A percentile compares a stretch with the other conserved stretches of the same genome.
Conservation (phyloP, 92 coral and sea anemone species). For the Epizoanthus ramosus region DNA sequence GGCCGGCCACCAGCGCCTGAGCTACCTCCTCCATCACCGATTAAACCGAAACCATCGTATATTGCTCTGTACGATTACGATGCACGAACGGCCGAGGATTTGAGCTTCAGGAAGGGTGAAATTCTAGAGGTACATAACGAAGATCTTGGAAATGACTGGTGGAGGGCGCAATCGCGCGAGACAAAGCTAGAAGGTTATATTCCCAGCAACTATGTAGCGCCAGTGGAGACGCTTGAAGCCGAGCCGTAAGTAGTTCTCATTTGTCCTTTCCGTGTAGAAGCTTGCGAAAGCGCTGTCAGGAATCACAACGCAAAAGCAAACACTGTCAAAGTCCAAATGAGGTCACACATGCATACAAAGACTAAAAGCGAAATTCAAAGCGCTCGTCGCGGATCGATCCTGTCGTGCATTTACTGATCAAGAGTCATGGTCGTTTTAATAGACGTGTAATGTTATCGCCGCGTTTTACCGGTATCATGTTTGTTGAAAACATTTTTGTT, state of each 20-base stretch:
- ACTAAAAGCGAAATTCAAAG: no score
- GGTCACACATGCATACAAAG: background rate
- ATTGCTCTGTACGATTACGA: constrained; percentile 95
- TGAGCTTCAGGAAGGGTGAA: constrained; percentile 94
- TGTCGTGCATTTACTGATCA: background rate
- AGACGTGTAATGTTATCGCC: no score
- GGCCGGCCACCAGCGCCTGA: constrained; percentile 52
- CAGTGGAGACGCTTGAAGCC: constrained; percentile 85
- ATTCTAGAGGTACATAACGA: constrained; percentile 87
- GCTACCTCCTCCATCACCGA: constrained; percentile 58
- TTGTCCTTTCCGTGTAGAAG: background rate
- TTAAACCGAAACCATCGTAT: constrained; percentile 63
- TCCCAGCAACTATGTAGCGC: constrained; percentile 97
- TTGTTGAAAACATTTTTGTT: no score
- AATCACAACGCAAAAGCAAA: constrained; percentile 16
- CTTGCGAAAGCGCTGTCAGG: constrained; percentile 5
- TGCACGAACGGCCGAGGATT: constrained; percentile 92
- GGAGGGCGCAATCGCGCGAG: constrained; percentile 88
- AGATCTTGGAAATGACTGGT: constrained; percentile 88
- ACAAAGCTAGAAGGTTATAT: constrained; percentile 80
- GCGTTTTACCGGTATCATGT: no score
- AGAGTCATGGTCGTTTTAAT: background rate
- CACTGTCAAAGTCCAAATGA: background rate
- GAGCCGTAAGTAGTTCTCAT: constrained; percentile 82
- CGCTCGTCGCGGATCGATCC: no score